These are phyloP conservation scores for Cyprinodon brontotheroides DNA, from an alignment of 2,113 vertebrate genomes.

Conservation along the genomic window DNA sequence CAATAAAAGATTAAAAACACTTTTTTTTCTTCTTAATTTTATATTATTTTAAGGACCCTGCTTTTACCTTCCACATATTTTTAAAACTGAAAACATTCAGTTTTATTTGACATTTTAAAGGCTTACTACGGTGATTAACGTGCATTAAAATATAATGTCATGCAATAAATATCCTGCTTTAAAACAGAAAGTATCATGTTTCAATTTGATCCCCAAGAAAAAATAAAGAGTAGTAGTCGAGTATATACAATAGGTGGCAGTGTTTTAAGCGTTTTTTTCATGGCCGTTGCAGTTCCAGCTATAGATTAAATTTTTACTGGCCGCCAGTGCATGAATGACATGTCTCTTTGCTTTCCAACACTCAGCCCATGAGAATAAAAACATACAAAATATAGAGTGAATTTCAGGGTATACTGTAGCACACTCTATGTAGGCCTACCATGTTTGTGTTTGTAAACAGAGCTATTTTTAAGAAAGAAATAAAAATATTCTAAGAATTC, in stretches of 20 bases:
- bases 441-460: too few species aligned
- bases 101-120: constrained; percentile 94
- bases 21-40: constrained; percentile 86
- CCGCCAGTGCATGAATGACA: too few species aligned
- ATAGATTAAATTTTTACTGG: neutral
- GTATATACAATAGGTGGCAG: constrained; percentile 49
- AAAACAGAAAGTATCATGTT: constrained; percentile 70
- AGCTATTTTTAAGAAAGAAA: too few species aligned
- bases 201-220: constrained; percentile 15
- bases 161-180: constrained; percentile 99
- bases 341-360: too few species aligned
- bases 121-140: constrained; percentile 92
- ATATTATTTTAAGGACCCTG: constrained; percentile 95
- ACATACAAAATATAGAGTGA: too few species aligned
- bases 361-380: too few species aligned
- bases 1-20: constrained; percentile 69
- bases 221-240: constrained; percentile 3
- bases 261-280: constrained; percentile 4
- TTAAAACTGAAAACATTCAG: constrained; percentile 95
- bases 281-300: neutral
- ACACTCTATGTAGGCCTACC: too few species aligned
- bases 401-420: too few species aligned
- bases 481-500: too few species aligned
- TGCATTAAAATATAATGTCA: constrained; percentile 88
- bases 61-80: constrained; percentile 68